Base-by-base conservation (phyloP, 2,888 invertebrate genomes). In the Dicycla oo region DNA sequence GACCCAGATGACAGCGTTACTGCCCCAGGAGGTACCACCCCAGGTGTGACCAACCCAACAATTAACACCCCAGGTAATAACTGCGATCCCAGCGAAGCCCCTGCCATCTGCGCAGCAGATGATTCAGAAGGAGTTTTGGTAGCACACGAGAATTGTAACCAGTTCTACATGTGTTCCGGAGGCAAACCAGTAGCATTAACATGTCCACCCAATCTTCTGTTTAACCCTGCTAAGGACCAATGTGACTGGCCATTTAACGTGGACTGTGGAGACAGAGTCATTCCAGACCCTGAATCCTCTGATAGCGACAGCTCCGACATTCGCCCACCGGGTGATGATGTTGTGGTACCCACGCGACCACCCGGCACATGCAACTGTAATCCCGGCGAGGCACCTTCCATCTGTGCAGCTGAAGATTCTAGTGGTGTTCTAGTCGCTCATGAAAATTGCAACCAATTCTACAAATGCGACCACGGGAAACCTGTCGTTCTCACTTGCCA, bases 361-460 rank as follows among this genome's bases (percentile, higher is more conserved):
- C 57, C 57, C 8, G 34, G 72, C 20, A 64, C 70, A 18, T 71
- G 70, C 30, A 65, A 66, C 43, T 63, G 72, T 11, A 68, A 70
- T 15, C 90, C 90, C 0, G 80, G 63, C 1, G 82, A 90, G 71
- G 91, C 91, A 0, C 86, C 86, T 6, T 62, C 70, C 1, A 88
- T 89, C 45, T 92, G 92, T 26, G 87, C 87, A 4, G 77, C 79
- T 23, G 76, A 81, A 1, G 81, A 76, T 15, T 89, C 90, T 0
- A 84, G 86, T 0, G 88, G 89, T 0, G 47, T 82, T 11, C 61
- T 91, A 0, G 73, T 91, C 0, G 89, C 89, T 2, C 88, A 91
- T 47, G 89, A 91, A 71, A 87, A 88, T 60, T 91, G 92, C 68
- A 89, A 90, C 45, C 80, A 90, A 57, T 92, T 90, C 76, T 91